Evolutionary conservation across 2,113 vertebrate species (phyloP).

Genomic region (Lathamus discolor): DNA sequence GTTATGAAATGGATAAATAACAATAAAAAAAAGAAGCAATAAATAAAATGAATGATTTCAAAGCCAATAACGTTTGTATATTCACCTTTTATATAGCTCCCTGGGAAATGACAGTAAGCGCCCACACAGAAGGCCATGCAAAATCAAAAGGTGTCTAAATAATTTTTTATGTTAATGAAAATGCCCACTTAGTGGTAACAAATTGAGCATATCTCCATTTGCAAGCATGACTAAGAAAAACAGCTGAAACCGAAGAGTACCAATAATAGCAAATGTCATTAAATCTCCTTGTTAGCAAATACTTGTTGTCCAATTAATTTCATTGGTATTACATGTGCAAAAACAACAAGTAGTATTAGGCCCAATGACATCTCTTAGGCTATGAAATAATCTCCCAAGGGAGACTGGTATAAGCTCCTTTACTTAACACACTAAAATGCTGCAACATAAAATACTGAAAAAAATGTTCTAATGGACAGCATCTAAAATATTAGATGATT

Average conservation of each 20-base stretch:
- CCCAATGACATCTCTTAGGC: background rate
- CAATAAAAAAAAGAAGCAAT: background rate
- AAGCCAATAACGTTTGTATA: background rate
- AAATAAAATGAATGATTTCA: background rate
- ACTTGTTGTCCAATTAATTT: background rate
- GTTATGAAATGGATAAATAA: background rate
- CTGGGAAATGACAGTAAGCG: background rate
- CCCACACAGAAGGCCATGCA: background rate
- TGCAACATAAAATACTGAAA: background rate
- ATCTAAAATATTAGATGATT: background rate
- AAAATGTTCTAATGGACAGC: background rate
- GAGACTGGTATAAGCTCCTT: background rate
- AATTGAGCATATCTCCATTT: background rate
- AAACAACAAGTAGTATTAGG: background rate
- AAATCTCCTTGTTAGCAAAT: background rate
- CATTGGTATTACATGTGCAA: background rate
- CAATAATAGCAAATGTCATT: background rate
- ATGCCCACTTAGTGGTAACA: background rate
- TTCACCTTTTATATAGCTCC: background rate
- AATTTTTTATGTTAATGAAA: background rate
- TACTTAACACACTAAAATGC: background rate
- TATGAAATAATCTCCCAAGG: background rate
- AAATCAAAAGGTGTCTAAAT: background rate
- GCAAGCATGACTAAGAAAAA: background rate
- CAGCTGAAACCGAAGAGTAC: background rate